Base-by-base conservation (phyloP, 2,113 vertebrate species). In the Tetrax tetrax region DNA sequence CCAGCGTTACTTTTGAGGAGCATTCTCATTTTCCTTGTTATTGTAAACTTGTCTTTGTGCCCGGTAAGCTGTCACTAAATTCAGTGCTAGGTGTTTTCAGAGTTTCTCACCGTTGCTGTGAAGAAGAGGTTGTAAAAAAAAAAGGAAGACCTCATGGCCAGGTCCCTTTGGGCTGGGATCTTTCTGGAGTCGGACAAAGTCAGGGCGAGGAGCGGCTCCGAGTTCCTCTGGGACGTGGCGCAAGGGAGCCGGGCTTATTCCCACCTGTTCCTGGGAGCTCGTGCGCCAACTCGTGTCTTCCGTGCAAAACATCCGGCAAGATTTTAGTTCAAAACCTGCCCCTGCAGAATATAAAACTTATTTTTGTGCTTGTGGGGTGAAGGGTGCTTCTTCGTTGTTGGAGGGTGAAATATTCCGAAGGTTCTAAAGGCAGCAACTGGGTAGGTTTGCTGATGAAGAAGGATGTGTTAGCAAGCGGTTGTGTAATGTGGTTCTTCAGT, bases 331-430 rank as follows among this genome's bases (percentile, higher is more conserved):
- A 4, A 70, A 90, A 18, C 7, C 13, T 9, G 7, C 38, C 27
- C 29, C 29, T 53, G 24, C 33, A 20, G 64, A 56, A 63, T 23
- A 43, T 4, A 47, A 48, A 79, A 25, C 1, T 0, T 3, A 41
- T 38, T 79, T 79, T 50, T 0, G 0, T 3, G 4, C 56, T 74
- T 88, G 8, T 0, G 6, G 59, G 14, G 25, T 28, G 48, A 35
- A 53, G 45, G 10, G 5, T 33, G 12, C 35, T 24, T 20, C 41
- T 86, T 77, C 21, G 24, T 57, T 57, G 21, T 19, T 5, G 12
- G 41, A 45, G n/a, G 10, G 41, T 74, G 83, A 16, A 66, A 9
- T 59, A 28, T 35, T 15, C 57, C 61, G 60, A 86, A 43, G 19
- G 31, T 47, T 71, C 15, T 70, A 21, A 80, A 72, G 43, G 38